phyloP scores from a whole-genome alignment of 2,888 invertebrate species.

The Cotesia congregata region DNA sequence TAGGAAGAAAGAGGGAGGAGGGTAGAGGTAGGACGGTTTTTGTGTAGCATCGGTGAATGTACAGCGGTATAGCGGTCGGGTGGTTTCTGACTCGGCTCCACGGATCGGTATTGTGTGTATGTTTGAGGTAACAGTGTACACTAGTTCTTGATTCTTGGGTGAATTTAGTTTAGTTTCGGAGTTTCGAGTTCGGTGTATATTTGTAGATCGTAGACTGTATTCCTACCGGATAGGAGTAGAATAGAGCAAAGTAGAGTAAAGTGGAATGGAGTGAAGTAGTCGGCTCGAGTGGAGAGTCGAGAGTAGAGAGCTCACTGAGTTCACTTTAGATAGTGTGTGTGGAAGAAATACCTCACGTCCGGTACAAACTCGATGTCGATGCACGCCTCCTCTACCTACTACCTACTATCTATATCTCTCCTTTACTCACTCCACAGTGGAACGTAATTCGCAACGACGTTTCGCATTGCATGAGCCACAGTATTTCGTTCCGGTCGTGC shows the following conservation, averaged over 20 bases:
- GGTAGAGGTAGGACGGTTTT: not conserved
- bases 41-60: not conserved
- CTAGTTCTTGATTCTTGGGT: not conserved
- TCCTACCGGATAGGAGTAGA: not conserved
- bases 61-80: not conserved
- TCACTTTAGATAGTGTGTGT: not conserved
- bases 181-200: not conserved
- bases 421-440: slow-evolving; percentile 11
- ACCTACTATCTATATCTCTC: not conserved
- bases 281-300: not conserved
- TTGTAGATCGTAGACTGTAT: not conserved
- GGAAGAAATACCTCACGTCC: not conserved
- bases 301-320: no score
- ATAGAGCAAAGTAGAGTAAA: not conserved
- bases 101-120: not conserved
- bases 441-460: slow-evolving; percentile 40
- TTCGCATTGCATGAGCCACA: slow-evolving; percentile 11
- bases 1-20: not conserved
- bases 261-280: not conserved
- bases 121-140: not conserved
- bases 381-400: not conserved
- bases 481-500: slow-evolving; percentile 29
- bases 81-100: not conserved
- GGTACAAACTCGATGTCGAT: not conserved
- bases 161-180: not conserved